A percentile compares a stretch with the other conserved stretches of the same genome.
Evolutionary conservation across 2,113 vertebrate genomes (phyloP).

Genomic region (Anthoscopus minutus): DNA sequence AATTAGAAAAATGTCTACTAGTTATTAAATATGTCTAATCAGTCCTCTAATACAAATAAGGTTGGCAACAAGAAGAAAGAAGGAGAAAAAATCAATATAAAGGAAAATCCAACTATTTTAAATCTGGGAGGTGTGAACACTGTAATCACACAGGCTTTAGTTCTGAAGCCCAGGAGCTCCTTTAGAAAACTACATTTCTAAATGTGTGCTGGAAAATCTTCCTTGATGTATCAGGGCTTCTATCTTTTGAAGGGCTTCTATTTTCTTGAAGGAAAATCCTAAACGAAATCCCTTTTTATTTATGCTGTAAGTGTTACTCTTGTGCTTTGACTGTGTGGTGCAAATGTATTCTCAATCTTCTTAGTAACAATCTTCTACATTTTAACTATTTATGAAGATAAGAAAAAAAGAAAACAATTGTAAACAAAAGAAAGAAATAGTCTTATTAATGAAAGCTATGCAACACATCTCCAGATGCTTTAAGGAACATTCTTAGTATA

Average conservation of each 20-base stretch:
- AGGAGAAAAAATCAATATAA: not conserved
- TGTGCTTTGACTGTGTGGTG: not conserved
- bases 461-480: not conserved
- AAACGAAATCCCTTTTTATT: not conserved
- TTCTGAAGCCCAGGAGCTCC: not conserved
- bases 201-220: not conserved
- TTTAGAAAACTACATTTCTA: not conserved
- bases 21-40: not conserved
- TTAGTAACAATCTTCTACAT: not conserved
- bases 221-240: not conserved
- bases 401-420: not conserved
- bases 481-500: not conserved
- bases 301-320: not conserved
- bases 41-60: not conserved
- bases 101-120: not conserved
- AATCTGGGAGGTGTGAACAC: not conserved
- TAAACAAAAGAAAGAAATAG: not conserved
- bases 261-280: not conserved
- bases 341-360: not conserved
- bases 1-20: not conserved
- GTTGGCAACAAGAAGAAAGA: not conserved
- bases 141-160: not conserved
- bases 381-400: not conserved
- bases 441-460: not conserved
- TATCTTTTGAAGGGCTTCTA: not conserved